Base-by-base conservation (phyloP, 2,888 invertebrate species). In the Drosophila ezoana region DNA sequence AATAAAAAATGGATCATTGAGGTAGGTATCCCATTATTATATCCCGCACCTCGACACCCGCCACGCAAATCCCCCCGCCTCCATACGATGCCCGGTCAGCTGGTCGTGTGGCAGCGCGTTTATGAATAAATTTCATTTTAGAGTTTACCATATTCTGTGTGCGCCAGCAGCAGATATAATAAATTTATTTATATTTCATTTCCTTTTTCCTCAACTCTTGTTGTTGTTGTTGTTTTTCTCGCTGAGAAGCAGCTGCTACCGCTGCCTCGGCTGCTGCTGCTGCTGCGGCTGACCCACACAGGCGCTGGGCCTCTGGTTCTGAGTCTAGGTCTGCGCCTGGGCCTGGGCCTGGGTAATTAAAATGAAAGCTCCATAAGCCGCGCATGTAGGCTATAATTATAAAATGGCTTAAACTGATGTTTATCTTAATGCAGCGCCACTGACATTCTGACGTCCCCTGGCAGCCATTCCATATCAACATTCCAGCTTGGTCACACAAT, bases 51-150 rank as follows among this genome's bases (percentile, higher is more conserved):
- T 28, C 47, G 38, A 14, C n/a, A 18, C 37, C 8, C 20, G 11
- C 33, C 41, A 49, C 16, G 35, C 18, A 58, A 18, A 44, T 49
- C 35, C 28, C 13, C 18, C 33, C 45, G 23, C 14, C n/a, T 14
- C 40, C 28, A 44, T 37, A 20, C 43, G 38, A 16, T 54, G 47
- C 37, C 38, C 40, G 62, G 67, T 57, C 75, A 75, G 53, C 52
- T 52, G 69, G 35, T 61, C 63, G 69, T 44, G 68, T 43, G 51
- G 72, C 76, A 72, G 62, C 64, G 79, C 77, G 82, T 76, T 86
- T 86, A 87, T 86, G 88, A 86, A 89, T 89, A 89, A 86, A 86
- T 89, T 86, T 87, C 83, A 86, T 86, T 88, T 86, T 89, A 85
- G 86, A 86, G 86, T 79, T 87, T 77, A 67, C 76, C 85, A 82